Evolutionary conservation across 2,113 vertebrate genomes (phyloP), one percentile per base, ranked within the genome.

Genomic region (Hippocampus zosterae): DNA sequence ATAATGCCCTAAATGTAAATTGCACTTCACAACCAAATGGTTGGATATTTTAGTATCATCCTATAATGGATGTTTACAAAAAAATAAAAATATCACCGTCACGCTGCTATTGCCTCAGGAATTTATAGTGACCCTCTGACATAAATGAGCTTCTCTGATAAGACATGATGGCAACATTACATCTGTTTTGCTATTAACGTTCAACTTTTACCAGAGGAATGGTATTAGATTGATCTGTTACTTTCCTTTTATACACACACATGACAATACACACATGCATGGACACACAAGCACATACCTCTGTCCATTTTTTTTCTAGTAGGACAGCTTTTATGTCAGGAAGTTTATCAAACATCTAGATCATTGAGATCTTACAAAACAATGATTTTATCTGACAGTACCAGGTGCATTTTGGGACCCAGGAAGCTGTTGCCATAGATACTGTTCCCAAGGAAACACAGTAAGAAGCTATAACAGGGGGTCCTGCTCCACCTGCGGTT

Each of bases 401-500:
- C 67, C 61, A 80, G 82, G 84, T 85, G 81, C 86, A 85, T 81
- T 86, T 86, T 69, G 82, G 80, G 81, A 80, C 71, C 84, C 74
- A 59, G 81, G 69, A 89, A 85, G 78, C 88, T 80, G 91, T 93
- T 93, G 85, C 91, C 85, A 91, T 92, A 84, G 91, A 77, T 76
- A 90, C 85, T 37, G 82, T 91, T 90, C 85, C 84, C 71, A 75
- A 70, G 85, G 89, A 88, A 89, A 88, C 83, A 41, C 81, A 81
- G 73, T 79, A 82, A 80, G 83, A 86, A 74, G 81, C 87, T 84
- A 75, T 86, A 89, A 87, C 82, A 84, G 74, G 83, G 83, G 78
- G 81, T 88, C 84, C 76, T 63, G 80, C 83, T 87, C 88, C 88
- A 92, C 90, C 88, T 92, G 86, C 89, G 88, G 87, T 86, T 87